phyloP scores from a whole-genome alignment of 2,797 vertebrate species.

The Lepilemur septentrionalis region DNA sequence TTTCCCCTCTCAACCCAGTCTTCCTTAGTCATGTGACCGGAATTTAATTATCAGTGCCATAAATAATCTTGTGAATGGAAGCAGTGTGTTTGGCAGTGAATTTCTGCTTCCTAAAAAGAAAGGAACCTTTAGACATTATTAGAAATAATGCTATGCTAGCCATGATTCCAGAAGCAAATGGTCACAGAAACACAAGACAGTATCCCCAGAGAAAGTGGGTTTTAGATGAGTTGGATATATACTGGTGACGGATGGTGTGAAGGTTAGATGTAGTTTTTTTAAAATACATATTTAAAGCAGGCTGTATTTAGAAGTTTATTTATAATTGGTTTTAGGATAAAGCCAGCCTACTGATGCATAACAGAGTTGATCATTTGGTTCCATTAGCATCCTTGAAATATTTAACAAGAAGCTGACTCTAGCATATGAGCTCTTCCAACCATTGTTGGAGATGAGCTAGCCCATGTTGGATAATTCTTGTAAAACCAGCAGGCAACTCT shows the following conservation, averaged over 20 bases:
- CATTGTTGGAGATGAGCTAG: not conserved
- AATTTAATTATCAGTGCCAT: conserved; percentile 86
- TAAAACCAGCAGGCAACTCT: not conserved
- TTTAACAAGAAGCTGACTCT: conserved; percentile 66
- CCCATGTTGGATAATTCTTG: not conserved
- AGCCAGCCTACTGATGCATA: conserved; percentile 69
- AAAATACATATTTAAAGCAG: conserved; percentile 54
- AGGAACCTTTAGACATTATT: conserved; percentile 74
- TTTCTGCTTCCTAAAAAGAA: conserved; percentile 81
- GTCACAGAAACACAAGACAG: not conserved
- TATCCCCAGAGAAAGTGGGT: not conserved
- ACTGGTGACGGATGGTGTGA: conserved; percentile 32
- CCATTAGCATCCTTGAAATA: conserved; percentile 67
- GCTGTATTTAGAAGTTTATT: conserved; percentile 67
- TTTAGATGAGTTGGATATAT: conserved; percentile 45
- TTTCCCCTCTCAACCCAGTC: conserved; percentile 79
- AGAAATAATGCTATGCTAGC: conserved; percentile 72
- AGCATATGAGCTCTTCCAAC: conserved; percentile 11
- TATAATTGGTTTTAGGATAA: conserved; percentile 78
- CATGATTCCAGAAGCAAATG: conserved; percentile 61
- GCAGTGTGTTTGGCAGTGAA: conserved; percentile 79
- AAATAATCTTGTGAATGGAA: conserved; percentile 85
- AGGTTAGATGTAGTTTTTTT: conserved; percentile 51
- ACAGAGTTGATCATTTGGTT: conserved; percentile 64
- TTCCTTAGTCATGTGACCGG: conserved; percentile 80